Evolutionary conservation across 1,140 invertebrate genomes (phyloP).

Genomic region (Cardiocondyla obscurior): DNA sequence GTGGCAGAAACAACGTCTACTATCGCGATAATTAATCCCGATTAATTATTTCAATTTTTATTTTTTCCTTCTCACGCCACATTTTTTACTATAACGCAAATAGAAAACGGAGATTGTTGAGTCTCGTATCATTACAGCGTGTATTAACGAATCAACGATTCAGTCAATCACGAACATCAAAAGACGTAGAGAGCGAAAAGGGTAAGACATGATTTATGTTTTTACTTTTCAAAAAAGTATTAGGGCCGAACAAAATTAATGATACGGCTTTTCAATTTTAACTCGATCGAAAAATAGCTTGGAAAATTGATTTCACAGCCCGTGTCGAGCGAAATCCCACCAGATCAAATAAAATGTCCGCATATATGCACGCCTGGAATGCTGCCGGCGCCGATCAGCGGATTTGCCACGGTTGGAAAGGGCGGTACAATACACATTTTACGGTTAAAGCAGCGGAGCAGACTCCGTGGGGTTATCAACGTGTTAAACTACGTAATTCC

Average conservation of each 20-base stretch:
- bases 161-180: background rate
- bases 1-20: background rate
- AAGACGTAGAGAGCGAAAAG: background rate
- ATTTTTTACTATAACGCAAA: background rate
- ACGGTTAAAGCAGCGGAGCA: constrained; percentile 27
- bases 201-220: background rate
- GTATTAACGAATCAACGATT: no score
- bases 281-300: background rate
- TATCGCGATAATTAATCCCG: background rate
- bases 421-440: constrained; percentile 10
- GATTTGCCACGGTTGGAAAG: background rate
- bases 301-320: background rate
- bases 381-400: background rate
- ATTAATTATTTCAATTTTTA: background rate
- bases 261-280: background rate
- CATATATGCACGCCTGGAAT: background rate
- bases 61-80: background rate
- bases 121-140: no score
- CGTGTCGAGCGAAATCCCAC: background rate
- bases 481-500: constrained; percentile 74
- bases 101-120: background rate
- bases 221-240: background rate
- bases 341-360: constrained; percentile 7
- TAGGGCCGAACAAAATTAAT: background rate
- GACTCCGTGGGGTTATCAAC: constrained; percentile 68